Evolutionary conservation across 2,113 vertebrate species (phyloP).

Genomic region (Seriola quinqueradiata): DNA sequence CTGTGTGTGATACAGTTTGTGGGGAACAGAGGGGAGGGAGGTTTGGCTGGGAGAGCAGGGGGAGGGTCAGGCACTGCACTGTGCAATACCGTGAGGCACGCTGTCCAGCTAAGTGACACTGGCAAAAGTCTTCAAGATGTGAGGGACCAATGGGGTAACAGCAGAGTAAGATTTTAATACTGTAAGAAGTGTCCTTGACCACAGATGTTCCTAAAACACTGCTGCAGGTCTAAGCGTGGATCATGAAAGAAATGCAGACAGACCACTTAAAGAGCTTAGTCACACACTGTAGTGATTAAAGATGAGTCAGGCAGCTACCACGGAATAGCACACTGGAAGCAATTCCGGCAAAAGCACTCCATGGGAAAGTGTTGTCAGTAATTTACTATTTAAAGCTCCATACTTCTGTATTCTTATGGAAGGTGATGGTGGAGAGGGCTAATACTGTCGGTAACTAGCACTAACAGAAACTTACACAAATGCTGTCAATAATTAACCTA

Average conservation of each 20-base stretch:
- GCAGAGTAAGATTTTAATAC: slow-evolving; percentile 11
- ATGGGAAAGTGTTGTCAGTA: slow-evolving; percentile 39
- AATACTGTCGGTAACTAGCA: neutral
- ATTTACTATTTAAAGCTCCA: slow-evolving; percentile 23
- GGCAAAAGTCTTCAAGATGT: slow-evolving; percentile 2
- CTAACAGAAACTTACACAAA: neutral
- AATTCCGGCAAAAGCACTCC: slow-evolving; percentile 33
- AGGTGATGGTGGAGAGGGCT: neutral
- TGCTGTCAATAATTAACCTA: neutral
- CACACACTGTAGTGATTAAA: slow-evolving; percentile 65
- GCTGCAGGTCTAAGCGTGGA: slow-evolving; percentile 19
- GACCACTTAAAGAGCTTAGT: slow-evolving; percentile 50
- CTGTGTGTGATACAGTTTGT: slow-evolving; percentile 32
- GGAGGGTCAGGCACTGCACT: neutral
- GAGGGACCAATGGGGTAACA: neutral
- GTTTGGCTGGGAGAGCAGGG: slow-evolving; percentile 3
- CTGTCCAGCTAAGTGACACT: slow-evolving; percentile 2
- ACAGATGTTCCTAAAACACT: slow-evolving; percentile 14
- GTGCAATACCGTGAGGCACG: neutral
- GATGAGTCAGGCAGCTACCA: slow-evolving; percentile 59
- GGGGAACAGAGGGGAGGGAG: neutral
- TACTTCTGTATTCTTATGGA: neutral
- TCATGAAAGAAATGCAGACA: slow-evolving; percentile 31
- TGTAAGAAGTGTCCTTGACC: slow-evolving; percentile 28
- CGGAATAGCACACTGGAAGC: slow-evolving; percentile 29